These are phyloP conservation scores for Atherinomorus stipes DNA, from an alignment of 2,113 vertebrate species.

Conservation along the genomic window DNA sequence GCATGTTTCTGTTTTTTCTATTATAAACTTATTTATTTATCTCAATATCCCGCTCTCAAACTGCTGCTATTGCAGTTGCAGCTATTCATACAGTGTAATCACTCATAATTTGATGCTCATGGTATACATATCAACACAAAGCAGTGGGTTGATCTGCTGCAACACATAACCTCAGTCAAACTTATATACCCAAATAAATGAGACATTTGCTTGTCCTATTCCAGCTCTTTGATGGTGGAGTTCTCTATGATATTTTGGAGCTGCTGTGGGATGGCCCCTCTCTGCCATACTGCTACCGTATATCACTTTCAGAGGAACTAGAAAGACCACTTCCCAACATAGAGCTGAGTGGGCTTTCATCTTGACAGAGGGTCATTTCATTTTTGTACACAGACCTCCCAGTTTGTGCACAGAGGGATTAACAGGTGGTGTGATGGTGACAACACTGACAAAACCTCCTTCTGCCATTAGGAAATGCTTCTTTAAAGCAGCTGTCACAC, in stretches of 20 bases:
- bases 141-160: neutral
- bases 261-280: slow-evolving; percentile 41
- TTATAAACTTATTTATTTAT: slow-evolving; percentile 17
- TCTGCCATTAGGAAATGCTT: slow-evolving; percentile 7
- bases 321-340: slow-evolving; percentile 47
- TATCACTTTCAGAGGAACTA: slow-evolving; percentile 50
- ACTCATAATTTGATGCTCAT: too few relatives aligned
- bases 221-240: too few relatives aligned
- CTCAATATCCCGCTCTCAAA: neutral
- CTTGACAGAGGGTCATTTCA: slow-evolving; percentile 45
- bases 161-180: neutral
- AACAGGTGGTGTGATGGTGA: slow-evolving; percentile 45
- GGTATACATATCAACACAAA: too few relatives aligned
- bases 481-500: slow-evolving; percentile 5
- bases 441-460: neutral
- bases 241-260: slow-evolving; percentile 61
- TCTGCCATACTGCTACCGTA: slow-evolving; percentile 49
- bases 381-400: slow-evolving; percentile 49
- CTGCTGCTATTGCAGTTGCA: neutral
- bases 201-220: neutral
- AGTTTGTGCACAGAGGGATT: slow-evolving; percentile 14
- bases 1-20: slow-evolving; percentile 15
- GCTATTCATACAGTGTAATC: too few relatives aligned
- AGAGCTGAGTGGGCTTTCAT: slow-evolving; percentile 61
- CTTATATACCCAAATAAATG: neutral